A percentile compares a stretch with the other conserved stretches of the same genome.
Conservation (phyloP, 2,113 vertebrate species). For the Melanerpes aurifrons region DNA sequence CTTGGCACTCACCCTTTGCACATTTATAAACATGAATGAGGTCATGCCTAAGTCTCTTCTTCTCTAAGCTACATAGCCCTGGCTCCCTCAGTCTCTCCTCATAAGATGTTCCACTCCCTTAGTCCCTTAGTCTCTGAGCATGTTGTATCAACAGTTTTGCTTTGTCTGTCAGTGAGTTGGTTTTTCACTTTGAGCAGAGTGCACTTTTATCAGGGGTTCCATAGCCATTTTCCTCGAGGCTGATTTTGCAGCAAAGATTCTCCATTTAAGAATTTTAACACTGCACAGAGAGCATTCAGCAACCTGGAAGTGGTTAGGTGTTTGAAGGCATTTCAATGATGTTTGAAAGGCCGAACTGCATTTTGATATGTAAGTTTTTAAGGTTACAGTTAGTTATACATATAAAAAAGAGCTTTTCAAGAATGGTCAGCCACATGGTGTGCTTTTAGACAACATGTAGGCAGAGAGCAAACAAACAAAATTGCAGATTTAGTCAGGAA, state of each 20-base stretch:
- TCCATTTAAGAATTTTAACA: not conserved
- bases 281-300: not conserved
- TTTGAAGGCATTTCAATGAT: not conserved
- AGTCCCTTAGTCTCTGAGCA: too few relatives aligned
- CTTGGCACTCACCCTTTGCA: too few relatives aligned
- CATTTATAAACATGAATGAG: too few relatives aligned
- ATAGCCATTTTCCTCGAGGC: not conserved
- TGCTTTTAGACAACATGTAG: not conserved
- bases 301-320: not conserved
- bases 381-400: not conserved
- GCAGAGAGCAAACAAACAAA: not conserved
- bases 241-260: not conserved
- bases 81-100: too few relatives aligned
- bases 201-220: not conserved
- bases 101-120: too few relatives aligned
- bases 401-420: conserved; percentile 16
- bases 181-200: not conserved
- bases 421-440: not conserved
- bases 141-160: too few relatives aligned
- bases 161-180: not conserved
- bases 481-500: not conserved
- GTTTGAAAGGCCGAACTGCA: not conserved
- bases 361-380: conserved; percentile 1
- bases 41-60: too few relatives aligned
- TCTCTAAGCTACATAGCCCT: too few relatives aligned